Base-by-base conservation (phyloP, 2,113 vertebrate species). In the Glaucomys volans region DNA sequence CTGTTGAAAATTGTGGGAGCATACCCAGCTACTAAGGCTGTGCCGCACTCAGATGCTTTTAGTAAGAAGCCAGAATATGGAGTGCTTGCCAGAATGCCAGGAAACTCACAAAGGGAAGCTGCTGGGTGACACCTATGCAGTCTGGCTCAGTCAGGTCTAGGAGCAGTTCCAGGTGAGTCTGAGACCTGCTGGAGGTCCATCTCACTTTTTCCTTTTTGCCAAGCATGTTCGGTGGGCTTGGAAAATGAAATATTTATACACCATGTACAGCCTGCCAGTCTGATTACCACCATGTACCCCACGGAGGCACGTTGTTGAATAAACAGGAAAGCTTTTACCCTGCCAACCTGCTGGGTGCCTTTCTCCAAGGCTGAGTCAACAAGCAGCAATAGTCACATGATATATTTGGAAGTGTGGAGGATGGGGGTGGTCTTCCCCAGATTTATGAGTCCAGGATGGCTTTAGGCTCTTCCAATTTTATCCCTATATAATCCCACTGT, bases 311-410 rank as follows among this genome's bases (percentile, higher is more conserved):
- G 76, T 5, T 76, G 64, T 90, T 97, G 79, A 87, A 93, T 91
- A 97, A 97, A 96, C 93, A 94, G 90, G 89, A 97, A 91, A 92
- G 74, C 62, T 93, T 97, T 97, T 66, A 92, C 95, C 79, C 74
- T 87, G 77, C 85, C 89, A 94, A 91, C 88, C 72, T 96, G 85
- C 95, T 89, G 95, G 57, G 74, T 0, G 0, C 64, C 42, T 95
- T 96, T 94, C 77, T 89, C 75, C 37, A 75, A 91, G 89, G 62
- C 79, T 84, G 54, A 96, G 62, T 96, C 82, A 96, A 96, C 86
- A 96, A 18, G 54, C 9, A 57, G 54, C 28, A 44, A 74, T 47
- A 40, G 81, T 94, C 88, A 89, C 11, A 67, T 87, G 87, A 94
- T 88, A 76, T 28, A 91, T 89, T 93, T 89, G n/a, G 54, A 97